These are phyloP conservation scores for Lacanobia oleracea DNA, from an alignment of 2,888 invertebrate genomes.

Conservation along the genomic window DNA sequence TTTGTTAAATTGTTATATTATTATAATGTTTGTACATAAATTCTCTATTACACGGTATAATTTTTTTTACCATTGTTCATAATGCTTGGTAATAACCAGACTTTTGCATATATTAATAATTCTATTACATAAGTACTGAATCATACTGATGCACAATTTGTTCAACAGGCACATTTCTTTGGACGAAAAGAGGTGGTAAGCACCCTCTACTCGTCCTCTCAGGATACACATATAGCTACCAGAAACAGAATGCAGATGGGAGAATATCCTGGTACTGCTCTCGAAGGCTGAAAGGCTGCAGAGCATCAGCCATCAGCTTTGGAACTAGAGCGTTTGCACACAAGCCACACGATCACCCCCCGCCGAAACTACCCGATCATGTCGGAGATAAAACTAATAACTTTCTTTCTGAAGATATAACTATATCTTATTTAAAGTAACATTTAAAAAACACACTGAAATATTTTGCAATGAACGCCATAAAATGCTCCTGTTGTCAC, in stretches of 20 bases:
- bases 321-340: slow-evolving; percentile 75
- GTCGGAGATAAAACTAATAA: slow-evolving; percentile 31
- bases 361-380: slow-evolving; percentile 75
- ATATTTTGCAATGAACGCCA: slow-evolving; percentile 34
- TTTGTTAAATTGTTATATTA: slow-evolving; percentile 40
- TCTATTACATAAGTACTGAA: slow-evolving; percentile 11
- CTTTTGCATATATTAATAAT: neutral
- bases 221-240: slow-evolving; percentile 86
- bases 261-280: slow-evolving; percentile 88
- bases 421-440: slow-evolving; percentile 7
- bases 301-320: slow-evolving; percentile 83
- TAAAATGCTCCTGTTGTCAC: slow-evolving; percentile 9
- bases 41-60: slow-evolving; percentile 35
- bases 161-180: slow-evolving; percentile 81
- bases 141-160: slow-evolving; percentile 38
- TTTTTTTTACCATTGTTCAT: slow-evolving; percentile 2
- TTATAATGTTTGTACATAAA: slow-evolving; percentile 16
- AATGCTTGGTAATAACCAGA: slow-evolving; percentile 4
- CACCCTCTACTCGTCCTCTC: slow-evolving; percentile 83
- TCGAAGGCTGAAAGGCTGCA: slow-evolving; percentile 84
- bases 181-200: slow-evolving; percentile 86
- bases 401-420: slow-evolving; percentile 37
- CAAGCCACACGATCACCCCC: slow-evolving; percentile 82
- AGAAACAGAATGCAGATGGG: slow-evolving; percentile 86
- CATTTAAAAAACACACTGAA: neutral